Evolutionary conservation across 1,140 invertebrate genomes (phyloP).

Genomic region (Piezodorus guildinii): DNA sequence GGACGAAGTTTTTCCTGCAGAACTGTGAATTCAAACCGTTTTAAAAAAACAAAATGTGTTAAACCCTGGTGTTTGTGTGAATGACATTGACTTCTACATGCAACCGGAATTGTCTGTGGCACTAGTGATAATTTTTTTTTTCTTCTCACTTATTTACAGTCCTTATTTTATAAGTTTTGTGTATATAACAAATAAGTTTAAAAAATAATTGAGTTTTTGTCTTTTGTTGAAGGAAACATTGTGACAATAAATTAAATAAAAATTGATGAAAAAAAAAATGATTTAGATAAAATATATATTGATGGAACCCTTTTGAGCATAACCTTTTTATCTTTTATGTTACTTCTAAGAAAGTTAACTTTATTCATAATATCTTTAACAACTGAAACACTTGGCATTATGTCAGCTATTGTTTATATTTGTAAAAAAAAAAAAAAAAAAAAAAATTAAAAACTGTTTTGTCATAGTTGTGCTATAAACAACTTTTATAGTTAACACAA

Average conservation of each 20-base stretch:
- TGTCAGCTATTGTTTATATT: no score
- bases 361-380: no score
- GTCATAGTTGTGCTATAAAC: not conserved
- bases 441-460: no score
- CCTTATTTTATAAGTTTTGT: conserved; percentile 3
- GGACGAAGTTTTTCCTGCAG: no score
- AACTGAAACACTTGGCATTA: no score
- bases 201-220: not conserved
- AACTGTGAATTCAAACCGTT: no score
- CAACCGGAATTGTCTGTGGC: not conserved
- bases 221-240: conserved; percentile 10
- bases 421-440: not conserved
- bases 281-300: not conserved
- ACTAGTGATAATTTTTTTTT: not conserved
- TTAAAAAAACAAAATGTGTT: no score
- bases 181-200: conserved; percentile 6
- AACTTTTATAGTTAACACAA: not conserved
- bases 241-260: conserved; percentile 10
- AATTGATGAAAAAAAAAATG: not conserved
- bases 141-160: not conserved
- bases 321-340: no score
- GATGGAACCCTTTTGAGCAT: not conserved
- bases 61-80: no score
- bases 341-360: no score
- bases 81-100: not conserved